Evolutionary conservation across 2,113 vertebrate species (phyloP).

Genomic region (Zosterops lateralis): DNA sequence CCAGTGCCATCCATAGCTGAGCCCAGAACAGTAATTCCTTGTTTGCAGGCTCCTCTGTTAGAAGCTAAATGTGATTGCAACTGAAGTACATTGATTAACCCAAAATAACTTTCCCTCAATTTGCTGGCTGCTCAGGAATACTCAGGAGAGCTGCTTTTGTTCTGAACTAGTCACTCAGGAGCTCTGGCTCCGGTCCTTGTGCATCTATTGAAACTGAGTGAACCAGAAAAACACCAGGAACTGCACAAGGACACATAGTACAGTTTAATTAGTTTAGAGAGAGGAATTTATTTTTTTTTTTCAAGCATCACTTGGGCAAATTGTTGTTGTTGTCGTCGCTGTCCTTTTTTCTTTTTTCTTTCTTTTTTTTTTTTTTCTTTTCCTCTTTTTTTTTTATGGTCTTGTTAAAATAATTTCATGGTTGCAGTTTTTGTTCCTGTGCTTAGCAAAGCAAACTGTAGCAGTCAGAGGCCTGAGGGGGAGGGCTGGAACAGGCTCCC

Average conservation of each 20-base stretch:
- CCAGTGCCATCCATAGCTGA: slow-evolving; percentile 36
- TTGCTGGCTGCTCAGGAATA: slow-evolving; percentile 69
- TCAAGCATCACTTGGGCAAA: slow-evolving; percentile 68
- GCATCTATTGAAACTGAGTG: slow-evolving; percentile 73
- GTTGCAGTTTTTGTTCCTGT: slow-evolving; percentile 69
- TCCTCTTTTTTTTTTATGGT: slow-evolving; percentile 43
- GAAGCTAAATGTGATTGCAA: slow-evolving; percentile 68
- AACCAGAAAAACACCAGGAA: slow-evolving; percentile 76
- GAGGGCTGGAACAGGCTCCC: slow-evolving; percentile 32
- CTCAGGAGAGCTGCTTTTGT: slow-evolving; percentile 74
- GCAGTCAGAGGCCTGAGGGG: slow-evolving; percentile 41
- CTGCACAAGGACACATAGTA: slow-evolving; percentile 72
- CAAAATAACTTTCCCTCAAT: slow-evolving; percentile 72
- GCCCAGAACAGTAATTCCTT: slow-evolving; percentile 62
- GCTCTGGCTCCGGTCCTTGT: slow-evolving; percentile 65
- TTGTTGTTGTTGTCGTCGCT: slow-evolving; percentile 23
- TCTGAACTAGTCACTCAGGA: slow-evolving; percentile 73
- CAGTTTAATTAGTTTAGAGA: slow-evolving; percentile 76
- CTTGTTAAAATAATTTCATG: slow-evolving; percentile 76
- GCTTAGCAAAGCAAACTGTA: slow-evolving; percentile 63
- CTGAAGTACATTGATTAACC: slow-evolving; percentile 71
- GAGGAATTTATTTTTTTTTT: slow-evolving; percentile 24
- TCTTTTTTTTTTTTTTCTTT: background rate
- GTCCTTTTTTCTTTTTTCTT: background rate
- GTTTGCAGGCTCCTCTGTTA: slow-evolving; percentile 58